Percentiles rank a stretch among this genome's conserved stretches.
Evolutionary conservation across 2,888 invertebrate species (phyloP).

Genomic region (Limenitis camilla): DNA sequence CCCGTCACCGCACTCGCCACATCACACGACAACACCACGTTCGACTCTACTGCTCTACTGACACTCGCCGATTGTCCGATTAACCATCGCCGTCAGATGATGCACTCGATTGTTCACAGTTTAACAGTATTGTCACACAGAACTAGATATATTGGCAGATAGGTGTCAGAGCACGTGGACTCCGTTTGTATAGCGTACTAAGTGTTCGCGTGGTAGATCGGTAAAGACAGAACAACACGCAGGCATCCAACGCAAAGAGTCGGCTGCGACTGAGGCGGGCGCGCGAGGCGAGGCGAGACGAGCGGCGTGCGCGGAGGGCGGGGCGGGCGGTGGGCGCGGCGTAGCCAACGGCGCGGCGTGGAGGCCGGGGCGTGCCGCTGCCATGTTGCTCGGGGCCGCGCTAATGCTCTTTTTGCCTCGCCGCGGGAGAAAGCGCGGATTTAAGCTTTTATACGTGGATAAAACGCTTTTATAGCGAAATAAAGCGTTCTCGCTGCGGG

Average conservation of each 20-base stretch:
- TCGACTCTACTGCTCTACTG: constrained; percentile 8
- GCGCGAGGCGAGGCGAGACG: constrained; percentile 24
- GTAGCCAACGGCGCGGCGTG: constrained; percentile 28
- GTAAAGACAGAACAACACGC: background rate
- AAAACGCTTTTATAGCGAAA: constrained; percentile 74
- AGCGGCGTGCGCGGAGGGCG: constrained; percentile 36
- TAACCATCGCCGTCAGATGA: constrained; percentile 7
- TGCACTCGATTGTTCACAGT: constrained; percentile 6
- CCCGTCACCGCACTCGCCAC: constrained; percentile 34
- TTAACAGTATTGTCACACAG: constrained; percentile 1
- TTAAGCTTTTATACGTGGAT: constrained; percentile 74
- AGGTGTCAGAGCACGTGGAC: background rate
- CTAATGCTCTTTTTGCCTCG: constrained; percentile 71
- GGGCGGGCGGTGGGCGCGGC: constrained; percentile 35
- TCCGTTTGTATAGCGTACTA: background rate
- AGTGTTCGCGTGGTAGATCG: constrained; percentile 6
- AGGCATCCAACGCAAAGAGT: constrained; percentile 14
- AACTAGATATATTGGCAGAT: constrained; percentile 1
- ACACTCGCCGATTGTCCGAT: constrained; percentile 11
- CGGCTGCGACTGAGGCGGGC: constrained; percentile 18
- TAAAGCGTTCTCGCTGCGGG: constrained; percentile 71
- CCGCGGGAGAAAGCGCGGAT: constrained; percentile 71
- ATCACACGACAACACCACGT: constrained; percentile 30
- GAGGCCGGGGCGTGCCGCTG: constrained; percentile 59
- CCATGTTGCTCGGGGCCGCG: constrained; percentile 55